phyloP scores from a whole-genome alignment of 2,113 vertebrate genomes.

The Anguilla rostrata region DNA sequence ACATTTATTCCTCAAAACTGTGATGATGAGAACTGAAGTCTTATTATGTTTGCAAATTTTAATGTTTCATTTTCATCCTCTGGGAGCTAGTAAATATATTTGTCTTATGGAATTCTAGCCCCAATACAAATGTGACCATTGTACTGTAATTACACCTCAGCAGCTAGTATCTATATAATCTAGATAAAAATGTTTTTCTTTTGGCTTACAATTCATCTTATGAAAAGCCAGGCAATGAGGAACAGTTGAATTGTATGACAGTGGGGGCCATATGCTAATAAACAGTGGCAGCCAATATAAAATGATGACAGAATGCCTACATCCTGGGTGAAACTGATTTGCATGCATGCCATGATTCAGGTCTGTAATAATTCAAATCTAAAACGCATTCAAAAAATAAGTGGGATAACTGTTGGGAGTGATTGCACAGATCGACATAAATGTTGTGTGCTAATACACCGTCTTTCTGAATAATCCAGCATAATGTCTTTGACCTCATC shows the following conservation, averaged over 20 bases:
- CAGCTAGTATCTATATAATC: conserved; percentile 47
- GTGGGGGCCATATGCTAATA: conserved; percentile 17
- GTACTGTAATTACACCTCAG: conserved; percentile 50
- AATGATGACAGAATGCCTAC: neutral
- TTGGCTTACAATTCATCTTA: conserved; percentile 56
- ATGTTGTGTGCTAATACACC: conserved; percentile 57
- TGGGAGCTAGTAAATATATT: conserved; percentile 34
- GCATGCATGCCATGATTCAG: neutral
- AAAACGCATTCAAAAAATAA: neutral
- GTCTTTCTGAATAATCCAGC: conserved; percentile 60
- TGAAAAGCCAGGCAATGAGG: conserved; percentile 36
- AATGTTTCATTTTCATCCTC: conserved; percentile 37
- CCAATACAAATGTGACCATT: conserved; percentile 37
- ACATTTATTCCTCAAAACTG: conserved; percentile 28
- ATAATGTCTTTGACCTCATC: conserved; percentile 60
- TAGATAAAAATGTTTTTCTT: conserved; percentile 46
- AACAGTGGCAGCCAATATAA: neutral
- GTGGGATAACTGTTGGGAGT: conserved; percentile 14
- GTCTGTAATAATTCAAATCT: neutral
- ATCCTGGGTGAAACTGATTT: conserved; percentile 26
- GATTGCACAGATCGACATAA: conserved; percentile 47
- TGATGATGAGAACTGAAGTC: conserved; percentile 33
- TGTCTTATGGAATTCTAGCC: conserved; percentile 45
- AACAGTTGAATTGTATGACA: conserved; percentile 40
- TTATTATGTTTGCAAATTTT: conserved; percentile 46